phyloP scores from a whole-genome alignment of 2,113 vertebrate species.

The Phylloscopus whistleri region DNA sequence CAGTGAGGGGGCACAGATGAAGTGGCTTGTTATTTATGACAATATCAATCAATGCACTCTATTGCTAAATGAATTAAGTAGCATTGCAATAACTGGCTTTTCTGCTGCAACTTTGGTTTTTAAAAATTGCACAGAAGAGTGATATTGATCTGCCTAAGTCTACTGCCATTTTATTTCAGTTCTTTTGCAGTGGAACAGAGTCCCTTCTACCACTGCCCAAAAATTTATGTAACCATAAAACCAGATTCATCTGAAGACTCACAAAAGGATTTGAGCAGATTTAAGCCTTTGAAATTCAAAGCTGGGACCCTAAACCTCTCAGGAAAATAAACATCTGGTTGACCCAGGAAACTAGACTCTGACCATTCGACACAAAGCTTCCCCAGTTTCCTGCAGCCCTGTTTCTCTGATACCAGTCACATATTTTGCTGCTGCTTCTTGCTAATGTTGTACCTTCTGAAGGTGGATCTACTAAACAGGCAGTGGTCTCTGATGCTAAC shows the following conservation, averaged over 20 bases:
- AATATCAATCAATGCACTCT: conserved; percentile 43
- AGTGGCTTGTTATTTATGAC: conserved; percentile 45
- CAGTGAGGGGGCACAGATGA: neutral
- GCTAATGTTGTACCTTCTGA: neutral
- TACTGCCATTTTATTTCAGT: neutral
- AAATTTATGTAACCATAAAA: conserved; percentile 16
- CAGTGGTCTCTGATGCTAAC: neutral
- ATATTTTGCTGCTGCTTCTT: neutral
- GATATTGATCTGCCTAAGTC: conserved; percentile 11
- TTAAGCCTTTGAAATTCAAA: neutral
- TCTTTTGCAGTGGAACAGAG: neutral
- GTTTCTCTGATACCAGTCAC: neutral
- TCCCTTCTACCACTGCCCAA: neutral
- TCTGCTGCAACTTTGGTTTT: conserved; percentile 28
- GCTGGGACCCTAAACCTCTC: neutral
- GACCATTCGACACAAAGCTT: neutral
- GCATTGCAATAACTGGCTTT: neutral
- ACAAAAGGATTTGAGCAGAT: neutral
- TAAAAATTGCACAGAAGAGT: conserved; percentile 17
- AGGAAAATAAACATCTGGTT: neutral
- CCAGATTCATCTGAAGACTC: neutral
- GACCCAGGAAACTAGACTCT: neutral
- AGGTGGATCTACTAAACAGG: neutral
- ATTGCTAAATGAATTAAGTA: conserved; percentile 50
- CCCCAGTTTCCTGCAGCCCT: neutral